Base-by-base conservation (phyloP, 2,113 vertebrate species). In the Percopsis transmontana region DNA sequence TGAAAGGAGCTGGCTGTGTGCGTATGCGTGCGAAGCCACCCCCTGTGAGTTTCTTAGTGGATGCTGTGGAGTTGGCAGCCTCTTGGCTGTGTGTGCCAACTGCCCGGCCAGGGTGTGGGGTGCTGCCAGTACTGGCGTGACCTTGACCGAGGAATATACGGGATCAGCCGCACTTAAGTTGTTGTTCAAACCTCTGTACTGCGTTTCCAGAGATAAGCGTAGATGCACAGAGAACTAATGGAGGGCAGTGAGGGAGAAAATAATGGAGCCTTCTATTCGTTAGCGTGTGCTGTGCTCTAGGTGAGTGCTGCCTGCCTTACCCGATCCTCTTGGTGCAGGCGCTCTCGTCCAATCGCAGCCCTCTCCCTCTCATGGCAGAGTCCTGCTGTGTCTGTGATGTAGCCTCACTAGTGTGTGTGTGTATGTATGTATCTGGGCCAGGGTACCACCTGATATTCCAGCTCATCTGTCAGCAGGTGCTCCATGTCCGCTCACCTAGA, bases 281-380 rank as follows among this genome's bases (percentile, higher is more conserved):
- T 20, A 59, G 64, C 77, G 82, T 86, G 74, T 82, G 79, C 87
- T 74, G 55, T 71, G 19, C 62, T 44, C 63, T 61, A 72, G 70
- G 62, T 79, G 68, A 33, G 76, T 77, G 75, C 81, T 72, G 74
- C 53, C 84, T 86, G 78, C 62, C 59, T 63, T 77, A 62, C 55
- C 82, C 64, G 83, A 79, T 85, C 79, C 69, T 87, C 77, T 87
- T 74, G 70, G 51, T 55, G 27, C 66, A 55, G 41, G 58, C 66
- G 16, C 61, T 73, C 69, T 71, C 41, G 23, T 58, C 72, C 79
- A 84, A 54, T 80, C 68, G 68, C 21, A 59, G 55, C 20, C 75
- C n/a, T 59, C 53, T 50, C 50, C 72, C 57, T 23, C 19, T 61
- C 40, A 52, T 48, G 56, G 50, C 63, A 74, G 39, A 52, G 27